phyloP scores from a whole-genome alignment of 2,113 vertebrate genomes.

The Glaucidium brasilianum region DNA sequence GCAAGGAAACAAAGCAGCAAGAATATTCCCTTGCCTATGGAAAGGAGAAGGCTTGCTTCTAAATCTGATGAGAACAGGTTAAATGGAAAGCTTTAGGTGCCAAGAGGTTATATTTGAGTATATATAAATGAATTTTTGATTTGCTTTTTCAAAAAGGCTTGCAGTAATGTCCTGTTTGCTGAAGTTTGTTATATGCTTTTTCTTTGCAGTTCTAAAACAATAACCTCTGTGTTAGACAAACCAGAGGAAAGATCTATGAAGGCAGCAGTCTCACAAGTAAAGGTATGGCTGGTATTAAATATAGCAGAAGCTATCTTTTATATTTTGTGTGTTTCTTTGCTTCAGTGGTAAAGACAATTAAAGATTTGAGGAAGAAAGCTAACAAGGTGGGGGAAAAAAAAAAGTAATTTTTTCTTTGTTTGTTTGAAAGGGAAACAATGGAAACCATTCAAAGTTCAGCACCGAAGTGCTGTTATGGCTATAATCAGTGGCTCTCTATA shows the following conservation, averaged over 20 bases:
- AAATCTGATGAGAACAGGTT: background rate
- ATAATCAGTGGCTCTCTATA: background rate
- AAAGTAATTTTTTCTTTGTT: background rate
- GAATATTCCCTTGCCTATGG: background rate
- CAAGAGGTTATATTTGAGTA: background rate
- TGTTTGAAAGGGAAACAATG: background rate
- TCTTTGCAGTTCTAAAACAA: constrained; percentile 49
- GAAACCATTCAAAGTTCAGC: background rate
- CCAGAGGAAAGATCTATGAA: constrained; percentile 37
- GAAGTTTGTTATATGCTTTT: background rate
- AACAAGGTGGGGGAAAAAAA: background rate
- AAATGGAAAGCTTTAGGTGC: background rate
- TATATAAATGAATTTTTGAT: background rate
- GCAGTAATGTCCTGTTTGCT: background rate
- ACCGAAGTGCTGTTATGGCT: fast-evolving
- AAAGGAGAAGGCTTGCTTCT: background rate
- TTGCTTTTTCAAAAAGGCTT: background rate
- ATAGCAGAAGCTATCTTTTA: background rate
- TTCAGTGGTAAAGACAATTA: background rate
- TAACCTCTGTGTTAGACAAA: constrained; percentile 33
- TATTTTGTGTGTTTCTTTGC: background rate
- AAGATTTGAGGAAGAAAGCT: background rate
- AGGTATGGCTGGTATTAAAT: constrained; percentile 57
- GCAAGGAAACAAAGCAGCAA: background rate
- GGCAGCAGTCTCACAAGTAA: constrained; percentile 41